A percentile compares a stretch with the other conserved stretches of the same genome.
phyloP scores from a whole-genome alignment of 2,888 invertebrate species.

The Baccha elongata region DNA sequence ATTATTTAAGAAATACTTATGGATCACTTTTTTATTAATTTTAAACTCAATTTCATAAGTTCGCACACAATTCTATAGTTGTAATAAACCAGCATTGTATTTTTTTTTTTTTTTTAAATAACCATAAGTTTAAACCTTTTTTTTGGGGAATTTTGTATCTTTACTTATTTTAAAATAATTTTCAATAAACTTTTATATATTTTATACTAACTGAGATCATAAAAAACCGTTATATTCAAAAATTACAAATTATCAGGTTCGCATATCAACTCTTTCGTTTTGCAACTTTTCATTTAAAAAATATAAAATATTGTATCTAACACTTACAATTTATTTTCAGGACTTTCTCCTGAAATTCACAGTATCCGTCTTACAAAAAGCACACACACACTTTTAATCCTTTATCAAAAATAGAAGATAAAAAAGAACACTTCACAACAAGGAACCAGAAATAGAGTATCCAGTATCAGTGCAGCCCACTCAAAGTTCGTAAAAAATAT shows the following conservation, averaged over 20 bases:
- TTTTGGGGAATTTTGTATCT: no score
- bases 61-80: no score
- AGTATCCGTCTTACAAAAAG: conserved; percentile 46
- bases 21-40: no score
- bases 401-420: not conserved
- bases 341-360: conserved; percentile 15
- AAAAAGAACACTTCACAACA: conserved; percentile 17
- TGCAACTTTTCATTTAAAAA: not conserved
- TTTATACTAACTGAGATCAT: no score
- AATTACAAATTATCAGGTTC: conserved; percentile 18
- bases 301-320: not conserved
- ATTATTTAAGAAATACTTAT: no score
- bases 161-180: no score
- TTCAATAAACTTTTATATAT: no score
- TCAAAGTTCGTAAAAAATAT: conserved; percentile 30
- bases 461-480: conserved; percentile 12
- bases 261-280: conserved; percentile 54
- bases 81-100: no score
- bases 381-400: conserved; percentile 22
- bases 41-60: no score
- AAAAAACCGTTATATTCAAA: conserved; percentile 65
- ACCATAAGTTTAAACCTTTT: no score
- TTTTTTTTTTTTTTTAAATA: no score
- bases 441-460: conserved; percentile 19
- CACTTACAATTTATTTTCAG: conserved; percentile 59